Base-by-base conservation (phyloP, 2,797 vertebrate genomes). In the Tiaroga cobitis region DNA sequence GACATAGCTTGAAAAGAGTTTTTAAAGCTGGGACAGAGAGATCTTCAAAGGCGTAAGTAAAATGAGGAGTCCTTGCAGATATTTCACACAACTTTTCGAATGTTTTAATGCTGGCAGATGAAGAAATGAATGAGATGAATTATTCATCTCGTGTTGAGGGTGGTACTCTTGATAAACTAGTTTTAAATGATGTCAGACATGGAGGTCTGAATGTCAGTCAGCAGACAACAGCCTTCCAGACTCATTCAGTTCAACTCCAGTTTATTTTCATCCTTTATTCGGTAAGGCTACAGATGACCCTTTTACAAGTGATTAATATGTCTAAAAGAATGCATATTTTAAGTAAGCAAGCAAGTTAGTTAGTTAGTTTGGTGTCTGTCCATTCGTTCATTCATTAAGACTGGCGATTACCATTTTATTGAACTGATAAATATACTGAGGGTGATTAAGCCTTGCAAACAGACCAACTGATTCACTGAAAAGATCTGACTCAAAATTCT, bases 151-250 rank as follows among this genome's bases (percentile, higher is more conserved):
- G 37, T 59, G 85, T 87, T 46, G 34, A 83, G 54, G 63, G 80
- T 81, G 78, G 86, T 39, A 29, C 77, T 41, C 26, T 32, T 85
- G 88, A 87, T 87, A 87, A 89, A 89, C 73, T 85, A 87, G 84
- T 79, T 82, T 87, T 85, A 84, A 83, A 89, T 81, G 41, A 80
- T 54, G 56, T 74, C 76, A 85, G 88, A 89, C 83, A 2, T 75
- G 70, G 21, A 65, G 72, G 81, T 75, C 41, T 75, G 73, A 83
- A 83, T 51, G 72, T 75, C 72, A 75, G 59, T 24, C 21, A 3
- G 15, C 26, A 74, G 59, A 75, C 81, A 41, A 75, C n/a, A 46
- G 56, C 29, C 41, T 73, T 83, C 43, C 29, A 83, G 59, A 67
- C 29, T 34, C 43, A 49, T 75, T 74, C 59, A 74, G 10, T 82